phyloP scores from a whole-genome alignment of 2,113 vertebrate genomes.

The Riparia riparia region DNA sequence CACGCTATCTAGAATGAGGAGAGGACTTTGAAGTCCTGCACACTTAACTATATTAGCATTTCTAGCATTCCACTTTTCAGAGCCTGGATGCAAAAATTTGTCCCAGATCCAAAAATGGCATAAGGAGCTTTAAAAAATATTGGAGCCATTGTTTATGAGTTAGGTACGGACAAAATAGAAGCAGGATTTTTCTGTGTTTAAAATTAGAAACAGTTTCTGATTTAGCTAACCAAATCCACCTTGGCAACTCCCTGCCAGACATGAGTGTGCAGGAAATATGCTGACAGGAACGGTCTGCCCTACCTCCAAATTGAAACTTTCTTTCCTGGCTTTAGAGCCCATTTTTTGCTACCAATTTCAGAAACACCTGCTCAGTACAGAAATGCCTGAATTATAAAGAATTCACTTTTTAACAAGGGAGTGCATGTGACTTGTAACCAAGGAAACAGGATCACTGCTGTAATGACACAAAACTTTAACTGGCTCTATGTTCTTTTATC shows the following conservation, averaged over 20 bases:
- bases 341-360: slow-evolving; percentile 12
- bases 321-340: neutral
- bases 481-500: neutral
- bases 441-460: slow-evolving; percentile 38
- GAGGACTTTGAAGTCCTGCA: neutral
- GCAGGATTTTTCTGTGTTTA: neutral
- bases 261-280: neutral
- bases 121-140: neutral
- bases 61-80: neutral
- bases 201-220: neutral
- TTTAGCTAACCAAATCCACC: neutral
- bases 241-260: neutral
- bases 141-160: neutral
- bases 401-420: slow-evolving; percentile 25
- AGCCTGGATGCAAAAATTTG: neutral
- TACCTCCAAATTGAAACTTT: neutral
- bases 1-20: neutral
- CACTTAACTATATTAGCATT: neutral
- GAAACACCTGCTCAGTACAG: slow-evolving; percentile 36
- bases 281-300: neutral
- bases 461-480: slow-evolving; percentile 38
- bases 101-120: neutral
- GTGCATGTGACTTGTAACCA: slow-evolving; percentile 50
- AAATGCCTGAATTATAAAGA: neutral
- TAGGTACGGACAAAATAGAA: neutral